A percentile compares a stretch with the other conserved stretches of the same genome.
Conservation (phyloP, 1,140 invertebrate species). For the Belonocnema kinseyi region DNA sequence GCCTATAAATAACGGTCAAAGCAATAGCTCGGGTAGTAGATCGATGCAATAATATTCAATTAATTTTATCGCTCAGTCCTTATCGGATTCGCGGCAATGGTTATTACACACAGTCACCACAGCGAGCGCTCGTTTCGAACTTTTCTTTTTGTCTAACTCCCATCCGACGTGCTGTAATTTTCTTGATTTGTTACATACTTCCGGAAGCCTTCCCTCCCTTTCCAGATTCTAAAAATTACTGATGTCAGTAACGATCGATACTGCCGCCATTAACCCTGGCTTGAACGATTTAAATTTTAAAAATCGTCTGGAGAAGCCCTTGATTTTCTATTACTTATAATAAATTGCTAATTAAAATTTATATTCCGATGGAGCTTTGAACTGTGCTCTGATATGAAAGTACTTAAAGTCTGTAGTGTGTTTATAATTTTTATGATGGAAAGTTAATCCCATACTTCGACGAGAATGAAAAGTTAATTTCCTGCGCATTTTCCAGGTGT, state of each 20-base stretch:
- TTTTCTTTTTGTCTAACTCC: neutral
- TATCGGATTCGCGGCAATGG: conserved; percentile 46
- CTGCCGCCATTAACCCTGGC: no score
- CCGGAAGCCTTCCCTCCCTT: no score
- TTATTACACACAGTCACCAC: conserved; percentile 32
- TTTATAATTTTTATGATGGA: conserved; percentile 31
- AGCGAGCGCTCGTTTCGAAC: neutral
- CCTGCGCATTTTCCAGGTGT: conserved; percentile 22
- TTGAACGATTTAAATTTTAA: no score
- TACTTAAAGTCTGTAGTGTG: conserved; percentile 27
- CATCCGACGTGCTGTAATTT: neutral
- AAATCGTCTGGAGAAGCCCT: no score
- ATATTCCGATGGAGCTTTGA: neutral
- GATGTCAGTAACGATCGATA: no score
- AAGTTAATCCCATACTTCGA: conserved; percentile 20
- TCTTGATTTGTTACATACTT: neutral
- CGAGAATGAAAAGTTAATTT: conserved; percentile 31
- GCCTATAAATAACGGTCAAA: conserved; percentile 50
- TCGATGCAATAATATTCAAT: conserved; percentile 51
- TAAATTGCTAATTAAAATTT: conserved; percentile 31
- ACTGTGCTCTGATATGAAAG: conserved; percentile 20
- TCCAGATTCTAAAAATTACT: no score
- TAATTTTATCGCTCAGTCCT: conserved; percentile 48
- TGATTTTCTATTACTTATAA: neutral
- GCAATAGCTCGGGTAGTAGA: conserved; percentile 33